A percentile compares a stretch with the other conserved stretches of the same genome.
phyloP scores from a whole-genome alignment of 2,888 invertebrate genomes.

The Acanthosepion esculentum region DNA sequence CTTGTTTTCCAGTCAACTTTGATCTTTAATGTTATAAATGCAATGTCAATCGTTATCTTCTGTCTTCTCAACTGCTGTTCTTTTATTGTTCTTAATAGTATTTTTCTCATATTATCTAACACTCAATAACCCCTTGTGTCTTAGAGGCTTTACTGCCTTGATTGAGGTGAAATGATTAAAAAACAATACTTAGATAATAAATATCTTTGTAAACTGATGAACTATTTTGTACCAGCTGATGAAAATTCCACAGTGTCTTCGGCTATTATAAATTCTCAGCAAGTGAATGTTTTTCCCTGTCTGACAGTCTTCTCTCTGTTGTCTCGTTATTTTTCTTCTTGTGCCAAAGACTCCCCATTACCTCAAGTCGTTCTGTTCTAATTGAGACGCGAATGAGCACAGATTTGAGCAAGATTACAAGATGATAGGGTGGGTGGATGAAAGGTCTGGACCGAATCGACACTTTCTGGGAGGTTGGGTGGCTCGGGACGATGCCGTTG shows the following conservation, averaged over 20 bases:
- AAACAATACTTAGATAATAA: too few species aligned
- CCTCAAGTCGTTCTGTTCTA: not conserved
- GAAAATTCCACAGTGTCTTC: too few species aligned
- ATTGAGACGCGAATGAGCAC: not conserved
- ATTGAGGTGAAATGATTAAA: too few species aligned
- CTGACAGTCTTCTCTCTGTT: not conserved
- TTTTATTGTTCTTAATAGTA: too few species aligned
- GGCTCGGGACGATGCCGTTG: not conserved
- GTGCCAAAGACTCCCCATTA: not conserved
- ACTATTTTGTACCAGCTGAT: not conserved
- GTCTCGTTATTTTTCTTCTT: not conserved
- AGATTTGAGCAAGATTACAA: not conserved
- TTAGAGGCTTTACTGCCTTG: too few species aligned
- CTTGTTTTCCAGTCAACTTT: too few species aligned
- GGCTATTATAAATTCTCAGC: rapidly evolving
- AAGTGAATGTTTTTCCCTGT: not conserved
- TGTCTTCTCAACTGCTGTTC: too few species aligned
- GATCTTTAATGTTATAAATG: too few species aligned
- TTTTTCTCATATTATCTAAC: too few species aligned
- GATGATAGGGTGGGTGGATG: not conserved
- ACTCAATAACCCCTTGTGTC: too few species aligned
- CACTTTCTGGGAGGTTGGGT: not conserved
- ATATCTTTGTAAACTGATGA: not conserved
- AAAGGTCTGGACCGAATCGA: not conserved
- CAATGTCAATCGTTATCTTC: too few species aligned